Percentiles rank a stretch among this genome's conserved stretches.
phyloP scores from a whole-genome alignment of 2,113 vertebrate species.

The Scomber colias region DNA sequence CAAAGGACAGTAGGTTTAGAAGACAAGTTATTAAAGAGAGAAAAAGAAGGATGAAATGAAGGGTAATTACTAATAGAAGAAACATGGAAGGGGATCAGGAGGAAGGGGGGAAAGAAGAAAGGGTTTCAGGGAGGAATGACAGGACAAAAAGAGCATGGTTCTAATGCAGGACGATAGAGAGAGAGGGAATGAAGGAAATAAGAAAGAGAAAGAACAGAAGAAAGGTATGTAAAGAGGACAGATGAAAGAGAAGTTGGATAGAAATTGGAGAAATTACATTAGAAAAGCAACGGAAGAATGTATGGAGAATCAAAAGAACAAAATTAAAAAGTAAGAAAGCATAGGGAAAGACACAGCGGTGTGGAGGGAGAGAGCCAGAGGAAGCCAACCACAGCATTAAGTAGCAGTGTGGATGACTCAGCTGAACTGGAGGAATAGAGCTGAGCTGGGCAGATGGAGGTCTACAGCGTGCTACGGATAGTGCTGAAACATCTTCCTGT shows the following conservation, averaged over 20 bases:
- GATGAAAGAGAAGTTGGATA: too few relatives aligned
- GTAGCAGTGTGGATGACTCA: slow-evolving; percentile 52
- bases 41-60: background rate
- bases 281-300: too few relatives aligned
- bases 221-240: background rate
- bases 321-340: background rate
- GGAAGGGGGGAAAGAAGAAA: background rate
- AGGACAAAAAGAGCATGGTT: background rate
- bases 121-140: background rate
- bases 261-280: too few relatives aligned
- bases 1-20: background rate
- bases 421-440: slow-evolving; percentile 43
- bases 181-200: background rate
- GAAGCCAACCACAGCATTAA: slow-evolving; percentile 36
- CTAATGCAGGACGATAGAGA: too few relatives aligned
- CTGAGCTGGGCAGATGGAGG: slow-evolving; percentile 56
- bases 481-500: slow-evolving; percentile 44
- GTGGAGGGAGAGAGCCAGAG: slow-evolving; percentile 6
- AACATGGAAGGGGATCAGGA: background rate
- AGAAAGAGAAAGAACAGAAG: background rate
- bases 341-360: background rate
- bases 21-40: background rate
- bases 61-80: background rate
- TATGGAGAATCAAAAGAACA: too few relatives aligned
- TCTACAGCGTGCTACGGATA: slow-evolving; percentile 26